phyloP scores from a whole-genome alignment of 1,140 invertebrate species.

The Chymomyza costata region DNA sequence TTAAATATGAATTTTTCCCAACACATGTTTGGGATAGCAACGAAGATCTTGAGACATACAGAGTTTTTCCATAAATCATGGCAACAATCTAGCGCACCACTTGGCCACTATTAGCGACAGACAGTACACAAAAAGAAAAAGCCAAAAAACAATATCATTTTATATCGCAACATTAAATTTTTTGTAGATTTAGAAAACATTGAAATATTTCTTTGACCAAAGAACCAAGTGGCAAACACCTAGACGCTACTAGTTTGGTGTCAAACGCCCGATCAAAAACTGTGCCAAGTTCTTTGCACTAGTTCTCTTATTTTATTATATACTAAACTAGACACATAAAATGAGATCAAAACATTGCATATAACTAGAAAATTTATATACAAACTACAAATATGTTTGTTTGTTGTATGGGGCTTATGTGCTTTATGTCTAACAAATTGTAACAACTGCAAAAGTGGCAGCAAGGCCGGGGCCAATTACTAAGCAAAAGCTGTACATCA shows the following conservation, averaged over 20 bases:
- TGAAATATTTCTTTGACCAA: conserved; percentile 13
- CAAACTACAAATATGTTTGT: no score
- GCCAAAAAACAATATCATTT: conserved; percentile 13
- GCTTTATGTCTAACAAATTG: conserved; percentile 42
- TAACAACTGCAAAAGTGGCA: conserved; percentile 30
- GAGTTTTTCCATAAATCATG: conserved; percentile 54
- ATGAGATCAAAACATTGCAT: conserved; percentile 28
- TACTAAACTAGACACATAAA: no score
- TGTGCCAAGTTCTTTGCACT: conserved; percentile 70
- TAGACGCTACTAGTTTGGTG: conserved; percentile 28
- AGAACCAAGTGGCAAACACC: conserved; percentile 13
- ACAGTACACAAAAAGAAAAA: conserved; percentile 25
- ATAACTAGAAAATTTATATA: no score
- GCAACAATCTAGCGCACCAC: conserved; percentile 48
- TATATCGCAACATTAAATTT: conserved; percentile 40
- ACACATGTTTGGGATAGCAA: no score
- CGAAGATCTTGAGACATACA: conserved; percentile 24
- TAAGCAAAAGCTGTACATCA: no score
- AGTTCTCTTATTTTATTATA: no score
- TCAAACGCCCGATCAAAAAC: conserved; percentile 48
- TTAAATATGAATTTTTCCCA: no score
- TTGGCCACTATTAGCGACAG: conserved; percentile 26
- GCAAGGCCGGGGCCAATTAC: conserved; percentile 52
- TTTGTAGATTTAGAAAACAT: conserved; percentile 21
- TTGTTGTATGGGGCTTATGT: conserved; percentile 49